Conservation (phyloP, 2,888 invertebrate species). For the Aspidiotus destructor region DNA sequence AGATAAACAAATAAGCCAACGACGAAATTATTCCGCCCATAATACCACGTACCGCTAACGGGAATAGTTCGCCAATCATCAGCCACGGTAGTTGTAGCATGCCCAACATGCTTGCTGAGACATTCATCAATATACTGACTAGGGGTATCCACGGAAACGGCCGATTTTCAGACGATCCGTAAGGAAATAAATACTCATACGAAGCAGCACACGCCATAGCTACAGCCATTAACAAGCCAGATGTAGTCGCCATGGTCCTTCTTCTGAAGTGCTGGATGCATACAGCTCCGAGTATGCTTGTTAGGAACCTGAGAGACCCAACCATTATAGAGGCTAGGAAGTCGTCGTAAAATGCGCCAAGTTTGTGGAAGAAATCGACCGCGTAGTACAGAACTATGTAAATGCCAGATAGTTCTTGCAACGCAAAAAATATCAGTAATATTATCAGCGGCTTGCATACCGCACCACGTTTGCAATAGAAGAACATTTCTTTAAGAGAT, state of each 20-base stretch:
- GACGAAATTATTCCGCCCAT: constrained; percentile 62
- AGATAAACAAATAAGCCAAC: constrained; percentile 59
- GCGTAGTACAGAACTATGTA: constrained; percentile 64
- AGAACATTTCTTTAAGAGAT: constrained; percentile 39
- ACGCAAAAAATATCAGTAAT: constrained; percentile 54
- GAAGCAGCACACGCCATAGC: constrained; percentile 47
- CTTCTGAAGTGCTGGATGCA: constrained; percentile 56
- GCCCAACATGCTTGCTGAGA: constrained; percentile 63
- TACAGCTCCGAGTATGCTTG: constrained; percentile 57
- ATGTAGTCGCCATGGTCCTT: constrained; percentile 53
- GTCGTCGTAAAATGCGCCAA: constrained; percentile 53
- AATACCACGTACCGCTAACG: constrained; percentile 56
- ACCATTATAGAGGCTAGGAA: constrained; percentile 61
- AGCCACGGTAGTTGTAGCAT: constrained; percentile 65
- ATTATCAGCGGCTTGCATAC: constrained; percentile 59
- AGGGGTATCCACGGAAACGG: constrained; percentile 45
- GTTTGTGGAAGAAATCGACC: constrained; percentile 58
- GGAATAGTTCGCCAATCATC: constrained; percentile 63
- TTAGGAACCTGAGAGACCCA: constrained; percentile 49
- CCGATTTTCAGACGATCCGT: constrained; percentile 38
- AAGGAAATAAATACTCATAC: constrained; percentile 38
- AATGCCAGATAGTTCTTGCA: constrained; percentile 64
- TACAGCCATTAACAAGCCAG: constrained; percentile 55
- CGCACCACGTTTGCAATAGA: constrained; percentile 40
- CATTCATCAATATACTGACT: constrained; percentile 56